These are phyloP conservation scores for Drosophila borborema DNA, from an alignment of 2,888 invertebrate genomes.

Conservation along the genomic window DNA sequence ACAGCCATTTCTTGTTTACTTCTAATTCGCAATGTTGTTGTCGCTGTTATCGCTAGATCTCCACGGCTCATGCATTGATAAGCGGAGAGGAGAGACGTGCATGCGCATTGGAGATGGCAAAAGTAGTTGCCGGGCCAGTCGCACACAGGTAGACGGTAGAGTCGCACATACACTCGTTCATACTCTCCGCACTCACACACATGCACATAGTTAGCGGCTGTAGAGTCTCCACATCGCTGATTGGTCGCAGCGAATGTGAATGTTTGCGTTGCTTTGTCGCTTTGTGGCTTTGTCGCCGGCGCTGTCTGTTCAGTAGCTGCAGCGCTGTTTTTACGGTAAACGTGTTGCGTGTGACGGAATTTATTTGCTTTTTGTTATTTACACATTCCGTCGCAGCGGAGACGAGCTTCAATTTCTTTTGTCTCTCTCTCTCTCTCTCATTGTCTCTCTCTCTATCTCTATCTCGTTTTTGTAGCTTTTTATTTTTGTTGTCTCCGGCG, in stretches of 20 bases:
- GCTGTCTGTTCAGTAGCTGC: constrained; percentile 29
- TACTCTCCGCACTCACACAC: constrained; percentile 39
- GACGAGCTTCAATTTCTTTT: constrained; percentile 53
- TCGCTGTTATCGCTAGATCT: constrained; percentile 33
- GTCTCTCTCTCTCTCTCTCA: constrained; percentile 10
- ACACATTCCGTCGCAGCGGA: constrained; percentile 68
- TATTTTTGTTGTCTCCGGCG: constrained; percentile 30
- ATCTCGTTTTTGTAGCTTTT: constrained; percentile 20
- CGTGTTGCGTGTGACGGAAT: constrained; percentile 80
- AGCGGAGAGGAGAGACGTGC: constrained; percentile 51
- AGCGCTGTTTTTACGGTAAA: constrained; percentile 56
- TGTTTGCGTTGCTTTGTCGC: constrained; percentile 60
- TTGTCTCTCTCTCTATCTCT: neutral
- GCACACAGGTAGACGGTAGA: constrained; percentile 15
- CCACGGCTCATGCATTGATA: neutral
- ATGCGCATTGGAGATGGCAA: constrained; percentile 71
- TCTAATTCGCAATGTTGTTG: neutral
- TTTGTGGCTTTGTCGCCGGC: constrained; percentile 50
- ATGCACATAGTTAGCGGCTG: constrained; percentile 17
- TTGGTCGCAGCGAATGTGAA: constrained; percentile 65
- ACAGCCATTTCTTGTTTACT: constrained; percentile 6
- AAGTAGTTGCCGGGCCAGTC: constrained; percentile 39
- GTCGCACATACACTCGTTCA: constrained; percentile 32
- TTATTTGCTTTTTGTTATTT: constrained; percentile 82
- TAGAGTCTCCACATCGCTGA: constrained; percentile 79